Conservation (phyloP, 2,113 vertebrate genomes). For the Prionailurus bengalensis region DNA sequence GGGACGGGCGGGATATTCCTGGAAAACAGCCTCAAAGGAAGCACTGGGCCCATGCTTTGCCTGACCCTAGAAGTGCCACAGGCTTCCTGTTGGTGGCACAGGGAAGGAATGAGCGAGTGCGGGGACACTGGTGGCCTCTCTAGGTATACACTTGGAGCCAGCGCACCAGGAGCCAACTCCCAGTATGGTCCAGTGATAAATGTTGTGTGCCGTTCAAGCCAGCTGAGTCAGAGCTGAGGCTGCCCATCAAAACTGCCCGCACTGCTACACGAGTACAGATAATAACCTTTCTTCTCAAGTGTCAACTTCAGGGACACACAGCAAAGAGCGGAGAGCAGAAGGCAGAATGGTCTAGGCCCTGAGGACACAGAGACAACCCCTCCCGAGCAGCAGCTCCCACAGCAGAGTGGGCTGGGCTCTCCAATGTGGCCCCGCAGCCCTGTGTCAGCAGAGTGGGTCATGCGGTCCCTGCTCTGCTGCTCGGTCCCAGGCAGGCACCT, state of each 20-base stretch:
- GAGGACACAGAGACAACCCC: neutral
- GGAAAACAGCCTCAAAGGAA: neutral
- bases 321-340: neutral
- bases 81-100: neutral
- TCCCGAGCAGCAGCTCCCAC: neutral
- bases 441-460: neutral
- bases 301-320: neutral
- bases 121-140: neutral
- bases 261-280: rapidly evolving
- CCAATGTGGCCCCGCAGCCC: too few species aligned
- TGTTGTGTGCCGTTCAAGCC: neutral
- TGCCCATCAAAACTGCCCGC: neutral
- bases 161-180: neutral
- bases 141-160: neutral
- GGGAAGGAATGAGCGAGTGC: neutral
- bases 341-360: too few species aligned
- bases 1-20: neutral
- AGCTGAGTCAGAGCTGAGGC: neutral
- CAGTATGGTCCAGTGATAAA: rapidly evolving
- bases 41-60: neutral
- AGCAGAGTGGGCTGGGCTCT: neutral
- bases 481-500: rapidly evolving
- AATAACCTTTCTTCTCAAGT: neutral
- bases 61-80: neutral
- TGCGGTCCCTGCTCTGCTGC: neutral